A percentile compares a stretch with the other conserved stretches of the same genome.
Conservation (phyloP, 2,113 vertebrate genomes). For the Kryptolebias marmoratus region DNA sequence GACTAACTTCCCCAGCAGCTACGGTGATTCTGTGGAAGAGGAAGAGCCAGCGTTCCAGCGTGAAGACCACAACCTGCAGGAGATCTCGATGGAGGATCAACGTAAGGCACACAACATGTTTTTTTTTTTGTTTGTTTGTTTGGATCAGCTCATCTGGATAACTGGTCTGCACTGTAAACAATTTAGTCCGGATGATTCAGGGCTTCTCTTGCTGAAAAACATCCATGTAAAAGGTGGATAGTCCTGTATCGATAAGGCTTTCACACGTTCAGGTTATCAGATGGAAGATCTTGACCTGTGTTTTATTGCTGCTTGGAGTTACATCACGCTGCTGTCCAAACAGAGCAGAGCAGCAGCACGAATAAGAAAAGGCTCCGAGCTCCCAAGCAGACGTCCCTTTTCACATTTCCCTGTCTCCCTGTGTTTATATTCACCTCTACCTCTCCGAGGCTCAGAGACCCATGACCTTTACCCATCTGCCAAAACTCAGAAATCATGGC, state of each 20-base stretch:
- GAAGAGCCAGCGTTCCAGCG: conserved; percentile 74
- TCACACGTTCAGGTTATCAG: conserved; percentile 46
- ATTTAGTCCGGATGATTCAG: no score
- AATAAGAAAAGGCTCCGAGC: conserved; percentile 27
- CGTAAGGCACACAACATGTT: conserved; percentile 68
- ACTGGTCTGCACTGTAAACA: no score
- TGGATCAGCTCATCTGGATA: no score
- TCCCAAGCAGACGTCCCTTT: conserved; percentile 27
- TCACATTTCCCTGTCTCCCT: conserved; percentile 25
- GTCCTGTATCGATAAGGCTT: conserved; percentile 59
- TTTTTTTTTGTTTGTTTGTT: no score
- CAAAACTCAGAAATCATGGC: conserved; percentile 49
- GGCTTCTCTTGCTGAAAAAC: conserved; percentile 16
- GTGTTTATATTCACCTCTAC: conserved; percentile 64
- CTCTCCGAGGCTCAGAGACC: conserved; percentile 31
- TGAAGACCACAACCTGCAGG: conserved; percentile 69
- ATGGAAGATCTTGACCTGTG: conserved; percentile 53
- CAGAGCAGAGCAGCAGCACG: conserved; percentile 34
- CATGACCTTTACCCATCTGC: conserved; percentile 50
- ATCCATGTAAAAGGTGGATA: conserved; percentile 14
- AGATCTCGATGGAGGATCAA: conserved; percentile 76
- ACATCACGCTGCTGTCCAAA: conserved; percentile 64
- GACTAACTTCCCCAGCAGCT: conserved; percentile 73
- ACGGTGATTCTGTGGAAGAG: conserved; percentile 82
- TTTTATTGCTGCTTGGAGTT: conserved; percentile 60